Conservation (phyloP, 2,888 invertebrate species). For the Choristoneura rosaceana region DNA sequence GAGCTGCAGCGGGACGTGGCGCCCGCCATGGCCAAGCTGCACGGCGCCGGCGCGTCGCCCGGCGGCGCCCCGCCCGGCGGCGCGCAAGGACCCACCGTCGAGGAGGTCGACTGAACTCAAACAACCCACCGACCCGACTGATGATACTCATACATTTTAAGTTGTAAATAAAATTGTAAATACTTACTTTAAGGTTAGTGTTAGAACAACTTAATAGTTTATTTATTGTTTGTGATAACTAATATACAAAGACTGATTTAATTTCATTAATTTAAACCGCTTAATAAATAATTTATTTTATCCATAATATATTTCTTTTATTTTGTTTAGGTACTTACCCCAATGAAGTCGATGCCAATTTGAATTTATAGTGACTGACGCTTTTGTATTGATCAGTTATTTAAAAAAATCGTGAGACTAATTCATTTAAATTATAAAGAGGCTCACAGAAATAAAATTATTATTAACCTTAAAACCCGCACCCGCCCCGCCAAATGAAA, state of each 20-base stretch:
- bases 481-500: too few relatives aligned
- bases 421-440: too few relatives aligned
- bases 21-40: constrained; percentile 77
- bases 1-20: constrained; percentile 80
- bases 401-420: too few relatives aligned
- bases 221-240: background rate
- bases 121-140: background rate
- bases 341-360: too few relatives aligned
- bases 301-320: background rate
- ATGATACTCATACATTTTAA: background rate
- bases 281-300: background rate
- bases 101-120: constrained; percentile 32
- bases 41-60: constrained; percentile 45
- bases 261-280: background rate
- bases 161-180: constrained; percentile 1
- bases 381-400: too few relatives aligned
- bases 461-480: too few relatives aligned
- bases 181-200: background rate
- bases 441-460: too few relatives aligned
- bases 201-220: background rate
- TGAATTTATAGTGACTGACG: too few relatives aligned
- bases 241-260: background rate
- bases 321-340: too few relatives aligned
- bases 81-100: constrained; percentile 36
- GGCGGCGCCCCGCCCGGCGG: background rate